phyloP scores from a whole-genome alignment of 2,888 invertebrate species.

The Agrotis clavis region DNA sequence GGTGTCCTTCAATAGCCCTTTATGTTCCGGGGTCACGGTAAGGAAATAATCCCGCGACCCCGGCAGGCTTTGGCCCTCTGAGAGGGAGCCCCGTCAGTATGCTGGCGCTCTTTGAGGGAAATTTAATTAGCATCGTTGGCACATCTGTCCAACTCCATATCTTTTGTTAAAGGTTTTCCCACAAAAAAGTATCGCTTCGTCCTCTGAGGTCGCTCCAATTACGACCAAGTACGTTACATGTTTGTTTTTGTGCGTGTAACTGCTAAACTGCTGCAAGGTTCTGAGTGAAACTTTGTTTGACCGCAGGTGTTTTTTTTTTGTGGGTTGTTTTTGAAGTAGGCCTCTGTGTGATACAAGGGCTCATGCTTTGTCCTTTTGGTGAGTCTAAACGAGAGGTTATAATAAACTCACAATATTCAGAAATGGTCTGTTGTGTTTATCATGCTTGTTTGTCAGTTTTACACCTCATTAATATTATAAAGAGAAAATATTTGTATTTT shows the following conservation, averaged over 20 bases:
- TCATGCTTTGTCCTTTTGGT: background rate
- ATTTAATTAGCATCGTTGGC: constrained; percentile 43
- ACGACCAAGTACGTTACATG: constrained; percentile 55
- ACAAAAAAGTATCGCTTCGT: constrained; percentile 60
- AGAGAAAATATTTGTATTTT: no score
- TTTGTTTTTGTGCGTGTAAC: constrained; percentile 54
- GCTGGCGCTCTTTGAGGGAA: no score
- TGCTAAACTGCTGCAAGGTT: constrained; percentile 53
- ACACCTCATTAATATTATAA: no score
- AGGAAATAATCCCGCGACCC: no score
- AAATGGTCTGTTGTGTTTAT: background rate
- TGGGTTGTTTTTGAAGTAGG: background rate
- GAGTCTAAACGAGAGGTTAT: background rate
- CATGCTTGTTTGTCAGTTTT: background rate
- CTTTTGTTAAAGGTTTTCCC: constrained; percentile 62
- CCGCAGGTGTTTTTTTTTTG: constrained; percentile 13
- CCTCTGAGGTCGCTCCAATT: constrained; percentile 64
- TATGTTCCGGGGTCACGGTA: no score
- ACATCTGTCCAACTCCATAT: constrained; percentile 40
- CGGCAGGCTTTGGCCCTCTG: no score
- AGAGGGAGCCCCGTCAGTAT: no score
- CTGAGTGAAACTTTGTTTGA: constrained; percentile 44
- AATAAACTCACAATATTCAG: background rate
- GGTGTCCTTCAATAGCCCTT: no score
- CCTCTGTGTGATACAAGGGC: background rate